A percentile compares a stretch with the other conserved stretches of the same genome.
Conservation (phyloP, 2,888 invertebrate species). For the Cacoxenus indagator region DNA sequence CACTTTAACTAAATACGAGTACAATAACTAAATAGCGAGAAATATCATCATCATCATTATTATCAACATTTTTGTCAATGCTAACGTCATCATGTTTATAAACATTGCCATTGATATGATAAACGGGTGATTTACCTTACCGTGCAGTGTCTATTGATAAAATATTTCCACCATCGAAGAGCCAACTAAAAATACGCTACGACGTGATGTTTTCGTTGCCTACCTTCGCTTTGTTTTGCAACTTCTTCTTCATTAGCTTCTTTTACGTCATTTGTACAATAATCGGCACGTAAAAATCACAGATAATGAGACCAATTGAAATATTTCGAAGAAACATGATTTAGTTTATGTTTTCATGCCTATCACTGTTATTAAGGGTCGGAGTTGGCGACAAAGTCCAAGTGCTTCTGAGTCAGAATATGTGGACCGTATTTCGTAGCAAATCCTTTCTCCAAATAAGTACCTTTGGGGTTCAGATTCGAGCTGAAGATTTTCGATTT, state of each 20-base stretch:
- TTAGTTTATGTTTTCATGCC: background rate
- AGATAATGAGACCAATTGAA: background rate
- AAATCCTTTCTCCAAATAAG: no score
- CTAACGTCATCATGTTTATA: background rate
- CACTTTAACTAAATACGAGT: constrained; percentile 4
- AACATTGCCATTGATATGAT: no score
- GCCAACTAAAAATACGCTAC: background rate
- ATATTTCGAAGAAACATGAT: background rate
- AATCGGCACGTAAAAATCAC: background rate
- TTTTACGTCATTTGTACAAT: background rate
- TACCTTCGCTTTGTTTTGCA: background rate
- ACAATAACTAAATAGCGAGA: background rate
- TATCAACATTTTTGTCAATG: background rate
- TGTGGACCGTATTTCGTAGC: no score
- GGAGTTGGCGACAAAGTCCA: no score
- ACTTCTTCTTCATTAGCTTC: background rate
- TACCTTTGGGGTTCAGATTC: no score
- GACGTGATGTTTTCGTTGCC: background rate
- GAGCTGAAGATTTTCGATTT: no score
- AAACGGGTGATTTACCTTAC: background rate
- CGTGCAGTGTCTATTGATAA: background rate
- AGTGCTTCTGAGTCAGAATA: no score
- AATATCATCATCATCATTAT: background rate
- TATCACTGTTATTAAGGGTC: no score
- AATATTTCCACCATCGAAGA: constrained; percentile 4